Evolutionary conservation across 2,888 invertebrate species (phyloP), one percentile per base, ranked within the genome.

Genomic region (Archips xylosteana): DNA sequence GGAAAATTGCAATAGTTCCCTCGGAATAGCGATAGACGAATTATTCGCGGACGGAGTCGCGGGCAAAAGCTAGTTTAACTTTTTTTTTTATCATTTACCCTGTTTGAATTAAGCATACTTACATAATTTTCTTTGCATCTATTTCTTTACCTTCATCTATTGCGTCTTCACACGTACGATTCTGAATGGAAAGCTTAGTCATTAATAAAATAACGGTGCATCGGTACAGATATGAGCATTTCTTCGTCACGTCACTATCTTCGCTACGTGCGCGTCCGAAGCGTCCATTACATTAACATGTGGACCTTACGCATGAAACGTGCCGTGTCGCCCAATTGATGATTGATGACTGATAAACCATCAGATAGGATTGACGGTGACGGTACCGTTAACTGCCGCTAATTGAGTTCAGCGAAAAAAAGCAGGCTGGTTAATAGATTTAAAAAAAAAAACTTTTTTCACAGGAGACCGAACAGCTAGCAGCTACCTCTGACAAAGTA

Each of bases 141-240:
- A 54, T 54, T 54, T 9, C 9, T 57, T 57, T 32, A 57, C 12
- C 32, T 32, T 57, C 57, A 57, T 32, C 32, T 57, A 32, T 10
- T 4, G 57, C 57, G 57, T 60, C 34, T 34, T n/a, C 34, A 39
- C 66, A 54, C 36, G 57, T 47, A 4, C 32, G 54, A 57, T 57
- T 23, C 36, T 54, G n/a, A 68, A 68, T 72, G 54, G 54, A 72
- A 67, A 68, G 62, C 47, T 64, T n/a, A 60, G 45, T 45, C 67
- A 63, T 72, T 68, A 68, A 68, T 72, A 47, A 68, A 68, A 72
- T 72, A 72, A 72, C 72, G 72, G 72, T 23, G 57, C 36, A 61
- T 49, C 23, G 60, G 70, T 57, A 45, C 63, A 71, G 47, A 59
- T 57, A 64, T 57, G 63, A 70, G 60, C 72, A 72, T 62, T 57